Evolutionary conservation across 1,140 invertebrate species (phyloP).

Genomic region (Sinella curviseta): DNA sequence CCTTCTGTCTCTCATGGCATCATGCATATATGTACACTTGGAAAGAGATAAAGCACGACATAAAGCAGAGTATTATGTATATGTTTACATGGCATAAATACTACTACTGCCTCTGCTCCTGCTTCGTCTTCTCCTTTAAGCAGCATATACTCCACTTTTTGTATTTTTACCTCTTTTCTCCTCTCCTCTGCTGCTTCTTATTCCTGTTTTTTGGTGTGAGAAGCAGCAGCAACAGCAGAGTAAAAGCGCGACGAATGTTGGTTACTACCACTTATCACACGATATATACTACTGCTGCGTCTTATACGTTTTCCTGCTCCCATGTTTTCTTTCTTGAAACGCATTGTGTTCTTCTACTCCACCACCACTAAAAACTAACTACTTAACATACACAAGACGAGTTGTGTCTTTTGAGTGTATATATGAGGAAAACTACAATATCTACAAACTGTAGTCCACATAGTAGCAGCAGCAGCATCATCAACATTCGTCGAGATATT

Average conservation of each 20-base stretch:
- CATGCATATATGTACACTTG: no score
- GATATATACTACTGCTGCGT: not conserved
- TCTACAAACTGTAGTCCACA: not conserved
- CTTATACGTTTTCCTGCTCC: not conserved
- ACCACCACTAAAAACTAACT: not conserved
- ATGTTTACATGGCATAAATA: no score
- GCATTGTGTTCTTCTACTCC: constrained; percentile 10
- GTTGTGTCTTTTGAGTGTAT: no score
- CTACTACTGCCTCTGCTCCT: no score
- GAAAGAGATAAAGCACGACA: no score
- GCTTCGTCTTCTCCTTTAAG: no score
- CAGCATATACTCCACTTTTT: not conserved
- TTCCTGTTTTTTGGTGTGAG: no score
- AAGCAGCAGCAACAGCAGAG: not conserved
- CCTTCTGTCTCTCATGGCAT: no score
- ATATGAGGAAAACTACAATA: not conserved
- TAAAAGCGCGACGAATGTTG: not conserved
- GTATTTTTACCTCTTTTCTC: not conserved
- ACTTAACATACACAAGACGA: constrained; percentile 20
- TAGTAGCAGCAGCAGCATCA: not conserved
- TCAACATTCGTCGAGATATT: not conserved
- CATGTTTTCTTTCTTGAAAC: constrained; percentile 13
- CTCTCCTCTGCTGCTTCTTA: not conserved
- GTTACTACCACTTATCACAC: no score
- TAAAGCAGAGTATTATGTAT: no score